Conservation (phyloP, 2,888 invertebrate species). For the Diarsia mendica region DNA sequence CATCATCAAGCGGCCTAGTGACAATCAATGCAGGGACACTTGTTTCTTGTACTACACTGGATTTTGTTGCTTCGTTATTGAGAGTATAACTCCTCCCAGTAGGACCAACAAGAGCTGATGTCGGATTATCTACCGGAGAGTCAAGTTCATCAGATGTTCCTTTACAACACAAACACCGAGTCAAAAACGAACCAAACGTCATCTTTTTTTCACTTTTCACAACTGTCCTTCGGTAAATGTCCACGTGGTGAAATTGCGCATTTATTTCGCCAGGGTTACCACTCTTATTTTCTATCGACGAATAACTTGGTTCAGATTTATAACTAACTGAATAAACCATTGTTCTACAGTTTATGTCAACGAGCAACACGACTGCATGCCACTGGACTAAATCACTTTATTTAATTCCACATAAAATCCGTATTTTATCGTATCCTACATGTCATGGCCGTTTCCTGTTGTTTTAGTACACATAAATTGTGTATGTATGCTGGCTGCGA, state of each 20-base stretch:
- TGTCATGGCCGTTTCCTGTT: slow-evolving; percentile 85
- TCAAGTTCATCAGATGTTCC: slow-evolving; percentile 65
- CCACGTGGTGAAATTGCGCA: slow-evolving; percentile 75
- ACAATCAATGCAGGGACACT: slow-evolving; percentile 67
- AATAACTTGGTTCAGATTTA: slow-evolving; percentile 75
- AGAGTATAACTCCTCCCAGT: slow-evolving; percentile 80
- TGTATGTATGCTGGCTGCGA: slow-evolving; percentile 68
- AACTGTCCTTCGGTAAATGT: slow-evolving; percentile 76
- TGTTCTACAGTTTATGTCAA: slow-evolving; percentile 56
- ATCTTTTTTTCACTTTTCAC: slow-evolving; percentile 67
- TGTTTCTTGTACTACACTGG: slow-evolving; percentile 51
- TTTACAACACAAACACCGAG: slow-evolving; percentile 77
- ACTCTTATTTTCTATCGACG: slow-evolving; percentile 76
- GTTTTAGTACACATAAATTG: slow-evolving; percentile 59
- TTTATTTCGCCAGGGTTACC: slow-evolving; percentile 64
- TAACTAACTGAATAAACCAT: slow-evolving; percentile 76
- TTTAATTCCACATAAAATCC: slow-evolving; percentile 80
- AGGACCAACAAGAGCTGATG: slow-evolving; percentile 79
- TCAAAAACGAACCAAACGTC: slow-evolving; percentile 72
- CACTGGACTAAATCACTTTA: slow-evolving; percentile 73
- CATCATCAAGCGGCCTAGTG: slow-evolving; percentile 68
- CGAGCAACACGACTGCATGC: slow-evolving; percentile 73
- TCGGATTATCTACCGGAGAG: slow-evolving; percentile 74
- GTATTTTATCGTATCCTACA: slow-evolving; percentile 85
- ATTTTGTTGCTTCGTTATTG: slow-evolving; percentile 66